phyloP scores from a whole-genome alignment of 1,140 invertebrate species.

The Drosophila virilis region DNA sequence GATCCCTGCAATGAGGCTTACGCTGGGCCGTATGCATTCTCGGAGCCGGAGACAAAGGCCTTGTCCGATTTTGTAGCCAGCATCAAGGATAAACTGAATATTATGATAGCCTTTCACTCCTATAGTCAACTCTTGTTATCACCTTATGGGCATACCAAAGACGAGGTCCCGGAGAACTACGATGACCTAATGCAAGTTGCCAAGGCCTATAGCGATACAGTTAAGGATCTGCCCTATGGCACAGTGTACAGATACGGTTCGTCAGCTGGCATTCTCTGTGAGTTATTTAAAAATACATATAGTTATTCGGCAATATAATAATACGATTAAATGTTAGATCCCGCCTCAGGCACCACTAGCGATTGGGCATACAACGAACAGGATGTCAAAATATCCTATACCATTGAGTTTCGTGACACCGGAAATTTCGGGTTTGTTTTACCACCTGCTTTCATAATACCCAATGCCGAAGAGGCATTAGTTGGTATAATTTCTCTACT shows the following conservation, averaged over 20 bases:
- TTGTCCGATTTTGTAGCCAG: slow-evolving; percentile 86
- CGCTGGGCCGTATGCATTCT: slow-evolving; percentile 89
- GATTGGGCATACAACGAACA: slow-evolving; percentile 88
- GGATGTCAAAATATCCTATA: slow-evolving; percentile 87
- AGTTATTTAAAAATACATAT: slow-evolving; percentile 58
- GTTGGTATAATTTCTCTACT: slow-evolving; percentile 91
- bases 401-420: slow-evolving; percentile 87
- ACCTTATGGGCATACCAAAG: slow-evolving; percentile 85
- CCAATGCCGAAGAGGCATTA: slow-evolving; percentile 92
- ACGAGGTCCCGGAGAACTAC: slow-evolving; percentile 85
- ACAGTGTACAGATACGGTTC: slow-evolving; percentile 85
- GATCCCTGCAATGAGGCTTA: slow-evolving; percentile 88
- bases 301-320: too few relatives aligned
- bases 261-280: slow-evolving; percentile 86
- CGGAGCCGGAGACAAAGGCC: slow-evolving; percentile 89
- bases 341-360: slow-evolving; percentile 86
- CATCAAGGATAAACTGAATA: slow-evolving; percentile 84
- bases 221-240: slow-evolving; percentile 84
- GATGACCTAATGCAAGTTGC: slow-evolving; percentile 85
- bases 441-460: slow-evolving; percentile 91
- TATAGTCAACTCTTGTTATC: slow-evolving; percentile 85
- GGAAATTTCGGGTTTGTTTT: slow-evolving; percentile 94
- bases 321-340: slow-evolving; percentile 44
- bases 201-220: slow-evolving; percentile 84
- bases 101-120: slow-evolving; percentile 86